Percentiles rank a stretch among this genome's conserved stretches.
Conservation (phyloP, 2,888 invertebrate species). For the Eumerus sabulonum region DNA sequence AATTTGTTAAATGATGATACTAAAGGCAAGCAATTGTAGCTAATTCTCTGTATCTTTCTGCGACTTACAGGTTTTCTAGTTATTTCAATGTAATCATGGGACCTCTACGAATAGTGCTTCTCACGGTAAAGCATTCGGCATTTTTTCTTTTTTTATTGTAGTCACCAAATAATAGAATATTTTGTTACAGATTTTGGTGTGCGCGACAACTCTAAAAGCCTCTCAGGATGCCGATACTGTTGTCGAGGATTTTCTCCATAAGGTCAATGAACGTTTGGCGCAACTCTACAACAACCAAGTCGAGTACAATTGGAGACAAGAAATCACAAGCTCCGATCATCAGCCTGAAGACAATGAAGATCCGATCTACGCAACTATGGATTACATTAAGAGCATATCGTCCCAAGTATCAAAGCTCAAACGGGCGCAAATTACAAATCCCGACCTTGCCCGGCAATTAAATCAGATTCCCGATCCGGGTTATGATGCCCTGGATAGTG, state of each 20-base stretch:
- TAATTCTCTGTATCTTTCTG: too few species aligned
- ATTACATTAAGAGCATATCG: conserved; percentile 70
- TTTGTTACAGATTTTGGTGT: conserved; percentile 32
- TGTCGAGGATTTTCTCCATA: conserved; percentile 70
- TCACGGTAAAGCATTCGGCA: conserved; percentile 32
- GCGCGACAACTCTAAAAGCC: conserved; percentile 17
- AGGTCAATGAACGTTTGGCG: conserved; percentile 73
- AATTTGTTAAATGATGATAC: too few species aligned
- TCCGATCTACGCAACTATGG: conserved; percentile 71
- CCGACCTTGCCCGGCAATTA: conserved; percentile 85
- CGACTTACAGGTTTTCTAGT: conserved; percentile 18
- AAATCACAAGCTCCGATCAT: conserved; percentile 72
- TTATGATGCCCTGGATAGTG: conserved; percentile 84
- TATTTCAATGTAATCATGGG: conserved; percentile 12
- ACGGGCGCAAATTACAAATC: conserved; percentile 81
- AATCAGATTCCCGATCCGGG: conserved; percentile 86
- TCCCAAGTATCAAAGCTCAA: conserved; percentile 71
- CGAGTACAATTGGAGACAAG: conserved; percentile 72
- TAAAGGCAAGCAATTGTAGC: too few species aligned
- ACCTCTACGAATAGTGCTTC: conserved; percentile 28
- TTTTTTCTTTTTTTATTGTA: too few species aligned
- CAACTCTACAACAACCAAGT: conserved; percentile 73
- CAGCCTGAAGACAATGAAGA: conserved; percentile 71
- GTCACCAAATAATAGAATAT: too few species aligned
- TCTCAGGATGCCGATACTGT: conserved; percentile 52